Evolutionary conservation across 1,140 invertebrate genomes (phyloP).

Genomic region (Triops cancriformis): DNA sequence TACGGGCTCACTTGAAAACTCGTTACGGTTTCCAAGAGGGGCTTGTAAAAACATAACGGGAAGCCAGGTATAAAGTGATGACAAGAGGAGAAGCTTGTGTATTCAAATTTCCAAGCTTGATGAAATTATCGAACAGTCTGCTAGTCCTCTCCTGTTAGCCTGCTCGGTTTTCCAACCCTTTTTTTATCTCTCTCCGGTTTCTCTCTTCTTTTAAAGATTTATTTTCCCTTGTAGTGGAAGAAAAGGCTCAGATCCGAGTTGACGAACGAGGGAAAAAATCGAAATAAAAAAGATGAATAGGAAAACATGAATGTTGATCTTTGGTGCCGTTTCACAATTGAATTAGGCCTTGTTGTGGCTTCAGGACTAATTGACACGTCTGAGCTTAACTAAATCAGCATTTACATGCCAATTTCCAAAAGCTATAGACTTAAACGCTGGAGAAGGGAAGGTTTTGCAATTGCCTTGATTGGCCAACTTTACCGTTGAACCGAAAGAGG

Average conservation of each 20-base stretch:
- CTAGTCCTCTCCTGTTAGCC: neutral
- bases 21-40: neutral
- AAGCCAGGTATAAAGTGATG: neutral
- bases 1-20: neutral
- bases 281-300: neutral
- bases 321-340: neutral
- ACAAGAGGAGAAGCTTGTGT: neutral
- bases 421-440: neutral
- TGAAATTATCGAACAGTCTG: slow-evolving; percentile 1
- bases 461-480: neutral
- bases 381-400: neutral
- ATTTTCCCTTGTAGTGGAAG: too few relatives aligned
- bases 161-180: neutral
- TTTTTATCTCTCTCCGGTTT: neutral
- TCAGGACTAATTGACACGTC: neutral
- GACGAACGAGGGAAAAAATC: neutral
- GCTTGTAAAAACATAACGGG: neutral
- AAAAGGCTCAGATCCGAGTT: neutral
- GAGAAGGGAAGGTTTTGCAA: slow-evolving; percentile 5
- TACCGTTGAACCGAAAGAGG: too few relatives aligned
- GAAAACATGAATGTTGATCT: neutral
- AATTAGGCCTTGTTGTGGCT: neutral
- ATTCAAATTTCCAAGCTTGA: slow-evolving; percentile 11
- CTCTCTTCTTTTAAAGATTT: neutral
- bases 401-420: neutral